phyloP scores from a whole-genome alignment of 2,888 invertebrate species.

The Eurois occulta region DNA sequence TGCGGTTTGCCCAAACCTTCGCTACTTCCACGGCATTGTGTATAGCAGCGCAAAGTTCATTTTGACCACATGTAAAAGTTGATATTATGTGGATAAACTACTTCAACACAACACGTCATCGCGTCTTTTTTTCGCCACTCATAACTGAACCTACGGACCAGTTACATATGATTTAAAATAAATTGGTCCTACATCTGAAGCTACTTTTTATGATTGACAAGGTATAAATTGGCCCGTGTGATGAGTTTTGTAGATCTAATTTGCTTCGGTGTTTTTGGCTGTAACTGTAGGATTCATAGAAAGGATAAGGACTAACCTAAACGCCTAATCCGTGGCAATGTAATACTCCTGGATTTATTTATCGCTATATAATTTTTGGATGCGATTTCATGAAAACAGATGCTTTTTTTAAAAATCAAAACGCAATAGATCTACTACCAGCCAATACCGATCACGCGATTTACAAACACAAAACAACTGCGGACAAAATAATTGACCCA shows the following conservation, averaged over 20 bases:
- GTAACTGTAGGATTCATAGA: background rate
- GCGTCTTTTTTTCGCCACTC: background rate
- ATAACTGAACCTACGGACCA: background rate
- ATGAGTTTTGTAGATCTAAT: background rate
- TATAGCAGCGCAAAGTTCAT: background rate
- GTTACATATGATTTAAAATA: background rate
- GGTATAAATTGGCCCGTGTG: background rate
- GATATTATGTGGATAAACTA: background rate
- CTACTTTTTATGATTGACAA: background rate
- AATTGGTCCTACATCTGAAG: background rate
- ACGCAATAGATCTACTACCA: conserved; percentile 47
- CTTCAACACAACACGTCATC: background rate
- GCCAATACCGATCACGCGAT: conserved; percentile 50
- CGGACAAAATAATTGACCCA: conserved; percentile 69
- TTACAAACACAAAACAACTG: conserved; percentile 61
- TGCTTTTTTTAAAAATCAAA: conserved; percentile 44
- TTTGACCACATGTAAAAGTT: background rate
- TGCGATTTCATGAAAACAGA: background rate
- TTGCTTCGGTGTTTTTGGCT: background rate
- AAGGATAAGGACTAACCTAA: background rate
- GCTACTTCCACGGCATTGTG: background rate
- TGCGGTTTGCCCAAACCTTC: background rate
- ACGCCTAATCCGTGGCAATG: background rate
- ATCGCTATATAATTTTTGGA: background rate
- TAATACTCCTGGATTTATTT: background rate